Percentiles rank a stretch among this genome's conserved stretches.
Evolutionary conservation across 2,797 vertebrate genomes (phyloP).

Genomic region (Taeniopygia guttata): DNA sequence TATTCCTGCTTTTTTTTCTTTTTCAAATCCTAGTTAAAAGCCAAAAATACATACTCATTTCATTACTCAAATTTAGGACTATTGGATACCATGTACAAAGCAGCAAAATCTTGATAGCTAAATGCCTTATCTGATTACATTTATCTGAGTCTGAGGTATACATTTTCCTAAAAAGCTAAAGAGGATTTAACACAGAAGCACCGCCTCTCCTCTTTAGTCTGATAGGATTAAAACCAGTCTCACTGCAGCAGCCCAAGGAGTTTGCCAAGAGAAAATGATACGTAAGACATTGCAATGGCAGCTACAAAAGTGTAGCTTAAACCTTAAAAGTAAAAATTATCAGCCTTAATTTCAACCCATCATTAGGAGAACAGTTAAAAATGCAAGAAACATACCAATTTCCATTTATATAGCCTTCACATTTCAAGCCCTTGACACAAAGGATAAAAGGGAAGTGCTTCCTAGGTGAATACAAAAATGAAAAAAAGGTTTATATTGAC

Average conservation of each 20-base stretch:
- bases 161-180: not conserved
- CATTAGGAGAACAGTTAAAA: not conserved
- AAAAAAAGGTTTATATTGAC: not conserved
- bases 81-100: not conserved
- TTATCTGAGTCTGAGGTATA: not conserved
- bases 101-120: not conserved
- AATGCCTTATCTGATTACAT: not conserved
- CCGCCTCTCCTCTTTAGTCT: not conserved
- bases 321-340: not conserved
- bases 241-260: not conserved
- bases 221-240: not conserved
- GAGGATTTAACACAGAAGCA: not conserved
- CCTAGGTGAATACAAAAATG: not conserved
- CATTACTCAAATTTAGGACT: not conserved
- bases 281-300: not conserved
- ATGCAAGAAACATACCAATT: not conserved
- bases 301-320: not conserved
- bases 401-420: not conserved
- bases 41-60: not conserved
- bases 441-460: not conserved
- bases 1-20: not conserved
- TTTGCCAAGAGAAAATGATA: not conserved
- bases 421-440: not conserved
- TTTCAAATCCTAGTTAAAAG: not conserved
- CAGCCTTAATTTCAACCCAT: not conserved